Conservation (phyloP, 2,113 vertebrate species). For the Dolichallabes microphthalmus region DNA sequence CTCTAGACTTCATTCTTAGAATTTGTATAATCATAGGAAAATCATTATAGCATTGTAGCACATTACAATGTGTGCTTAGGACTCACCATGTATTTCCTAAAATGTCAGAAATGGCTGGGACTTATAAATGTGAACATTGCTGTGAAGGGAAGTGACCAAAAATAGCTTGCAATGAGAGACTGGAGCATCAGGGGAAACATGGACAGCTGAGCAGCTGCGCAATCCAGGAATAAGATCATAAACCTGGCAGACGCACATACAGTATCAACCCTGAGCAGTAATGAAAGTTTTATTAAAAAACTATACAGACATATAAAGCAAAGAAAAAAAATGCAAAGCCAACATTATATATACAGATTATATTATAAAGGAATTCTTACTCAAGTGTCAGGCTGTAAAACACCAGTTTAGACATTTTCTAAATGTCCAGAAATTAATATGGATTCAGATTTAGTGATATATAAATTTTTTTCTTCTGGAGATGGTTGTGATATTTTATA, state of each 20-base stretch:
- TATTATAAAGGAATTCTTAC: neutral
- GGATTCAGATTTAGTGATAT: neutral
- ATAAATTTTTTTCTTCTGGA: neutral
- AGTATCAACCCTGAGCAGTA: neutral
- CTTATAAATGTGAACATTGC: neutral
- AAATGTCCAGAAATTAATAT: neutral
- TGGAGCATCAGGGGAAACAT: neutral
- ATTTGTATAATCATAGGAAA: neutral
- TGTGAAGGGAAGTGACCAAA: neutral
- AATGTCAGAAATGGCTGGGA: slow-evolving; percentile 14
- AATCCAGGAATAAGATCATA: neutral
- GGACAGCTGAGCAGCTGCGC: neutral
- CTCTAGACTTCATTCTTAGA: neutral
- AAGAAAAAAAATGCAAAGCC: neutral
- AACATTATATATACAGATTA: neutral
- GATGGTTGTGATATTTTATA: too few relatives aligned
- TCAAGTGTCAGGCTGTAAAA: neutral
- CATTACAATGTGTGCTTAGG: neutral
- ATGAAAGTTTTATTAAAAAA: neutral
- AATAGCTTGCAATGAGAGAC: neutral
- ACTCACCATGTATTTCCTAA: slow-evolving; percentile 13
- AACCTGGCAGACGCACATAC: too few relatives aligned
- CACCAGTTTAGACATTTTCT: neutral
- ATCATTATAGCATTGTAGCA: too few relatives aligned
- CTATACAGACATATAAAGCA: neutral